Evolutionary conservation across 2,797 vertebrate genomes (phyloP).

Genomic region (Syngnathus acus): DNA sequence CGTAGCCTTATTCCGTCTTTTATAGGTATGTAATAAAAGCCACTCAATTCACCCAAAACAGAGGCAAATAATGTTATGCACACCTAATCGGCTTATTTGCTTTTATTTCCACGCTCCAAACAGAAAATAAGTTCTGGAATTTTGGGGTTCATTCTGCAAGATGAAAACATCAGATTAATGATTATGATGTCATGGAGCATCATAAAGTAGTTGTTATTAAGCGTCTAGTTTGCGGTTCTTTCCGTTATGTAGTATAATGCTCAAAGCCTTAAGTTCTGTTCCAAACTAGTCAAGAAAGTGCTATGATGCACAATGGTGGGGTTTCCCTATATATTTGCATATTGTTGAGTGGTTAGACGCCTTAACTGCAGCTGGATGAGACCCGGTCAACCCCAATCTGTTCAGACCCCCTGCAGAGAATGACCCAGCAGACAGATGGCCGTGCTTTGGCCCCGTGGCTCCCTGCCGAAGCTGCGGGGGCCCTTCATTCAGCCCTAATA

Average conservation of each 20-base stretch:
- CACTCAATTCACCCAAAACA: not conserved
- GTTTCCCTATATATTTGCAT: too few relatives aligned
- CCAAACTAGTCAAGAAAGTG: not conserved
- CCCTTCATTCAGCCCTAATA: conserved; percentile 21
- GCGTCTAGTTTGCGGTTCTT: not conserved
- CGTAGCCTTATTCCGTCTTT: not conserved
- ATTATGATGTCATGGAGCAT: not conserved
- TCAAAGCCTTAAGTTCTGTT: not conserved
- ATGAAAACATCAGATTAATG: not conserved
- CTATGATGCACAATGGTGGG: not conserved
- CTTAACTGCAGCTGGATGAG: conserved; percentile 45
- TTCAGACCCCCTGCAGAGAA: conserved; percentile 50
- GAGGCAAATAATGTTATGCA: not conserved
- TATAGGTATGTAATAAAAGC: not conserved
- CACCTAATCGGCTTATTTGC: not conserved
- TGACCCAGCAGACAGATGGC: conserved; percentile 63
- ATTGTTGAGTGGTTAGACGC: conserved; percentile 10
- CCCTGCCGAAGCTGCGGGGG: conserved; percentile 28
- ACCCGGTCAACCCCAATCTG: conserved; percentile 50
- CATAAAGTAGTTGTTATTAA: not conserved
- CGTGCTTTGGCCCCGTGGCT: conserved; percentile 39
- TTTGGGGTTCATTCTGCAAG: not conserved
- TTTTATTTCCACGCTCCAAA: too few relatives aligned
- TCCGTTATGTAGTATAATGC: not conserved
- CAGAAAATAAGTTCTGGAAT: too few relatives aligned